A percentile compares a stretch with the other conserved stretches of the same genome.
These are phyloP conservation scores for Nomada ferruginata DNA, from an alignment of 2,888 invertebrate genomes.

Conservation along the genomic window DNA sequence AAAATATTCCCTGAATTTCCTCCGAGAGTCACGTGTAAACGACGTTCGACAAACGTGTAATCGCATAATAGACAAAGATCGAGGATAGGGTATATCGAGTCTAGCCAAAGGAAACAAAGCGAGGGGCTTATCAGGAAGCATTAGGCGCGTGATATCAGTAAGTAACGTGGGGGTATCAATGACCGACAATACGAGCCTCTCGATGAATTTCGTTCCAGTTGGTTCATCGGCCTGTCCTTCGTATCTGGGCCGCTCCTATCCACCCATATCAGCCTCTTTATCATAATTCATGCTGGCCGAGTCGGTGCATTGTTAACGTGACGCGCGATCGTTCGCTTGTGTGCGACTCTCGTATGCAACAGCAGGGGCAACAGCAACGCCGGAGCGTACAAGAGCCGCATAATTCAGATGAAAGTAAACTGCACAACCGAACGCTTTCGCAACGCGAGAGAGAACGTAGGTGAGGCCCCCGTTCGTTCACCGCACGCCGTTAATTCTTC, in stretches of 20 bases:
- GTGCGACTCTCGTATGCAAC: constrained; percentile 18
- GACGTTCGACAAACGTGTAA: no score
- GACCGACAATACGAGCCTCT: constrained; percentile 25
- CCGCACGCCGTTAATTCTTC: constrained; percentile 39
- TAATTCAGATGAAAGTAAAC: constrained; percentile 77
- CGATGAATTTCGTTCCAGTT: constrained; percentile 51
- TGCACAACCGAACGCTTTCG: constrained; percentile 63
- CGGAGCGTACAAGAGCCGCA: constrained; percentile 60
- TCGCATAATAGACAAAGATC: neutral
- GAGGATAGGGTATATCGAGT: neutral
- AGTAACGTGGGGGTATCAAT: constrained; percentile 29
- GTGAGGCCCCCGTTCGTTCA: constrained; percentile 43
- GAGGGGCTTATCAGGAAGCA: constrained; percentile 25
- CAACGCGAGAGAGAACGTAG: constrained; percentile 58
- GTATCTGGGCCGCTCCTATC: constrained; percentile 79
- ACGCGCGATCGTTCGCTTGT: constrained; percentile 44
- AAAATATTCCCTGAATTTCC: no score
- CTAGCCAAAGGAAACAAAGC: constrained; percentile 9
- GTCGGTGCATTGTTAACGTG: constrained; percentile 71
- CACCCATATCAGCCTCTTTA: constrained; percentile 77
- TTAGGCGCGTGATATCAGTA: constrained; percentile 14
- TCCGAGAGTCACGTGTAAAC: no score
- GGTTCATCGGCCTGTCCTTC: constrained; percentile 78
- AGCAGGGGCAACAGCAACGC: constrained; percentile 7
- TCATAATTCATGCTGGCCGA: constrained; percentile 77